Conservation (phyloP, 2,113 vertebrate genomes). For the Oceanites oceanicus region DNA sequence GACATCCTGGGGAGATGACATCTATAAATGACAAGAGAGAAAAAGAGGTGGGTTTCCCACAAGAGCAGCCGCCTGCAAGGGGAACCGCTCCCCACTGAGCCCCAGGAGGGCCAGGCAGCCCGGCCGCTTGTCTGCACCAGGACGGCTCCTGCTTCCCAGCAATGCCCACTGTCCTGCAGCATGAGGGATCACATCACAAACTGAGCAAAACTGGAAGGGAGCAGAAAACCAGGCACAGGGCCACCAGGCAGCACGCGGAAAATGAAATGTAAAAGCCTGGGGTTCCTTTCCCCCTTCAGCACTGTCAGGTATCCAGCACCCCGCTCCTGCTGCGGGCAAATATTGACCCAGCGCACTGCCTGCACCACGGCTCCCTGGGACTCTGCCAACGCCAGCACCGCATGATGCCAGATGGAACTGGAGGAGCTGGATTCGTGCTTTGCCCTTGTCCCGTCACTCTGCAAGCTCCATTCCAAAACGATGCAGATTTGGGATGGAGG, state of each 20-base stretch:
- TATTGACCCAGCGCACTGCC: not conserved
- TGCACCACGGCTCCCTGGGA: not conserved
- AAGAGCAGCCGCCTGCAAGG: not conserved
- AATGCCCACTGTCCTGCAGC: fast-evolving
- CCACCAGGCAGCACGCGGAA: not conserved
- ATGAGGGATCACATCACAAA: not conserved
- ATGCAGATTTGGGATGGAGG: not conserved
- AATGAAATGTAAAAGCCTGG: not conserved
- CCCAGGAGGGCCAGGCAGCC: not conserved
- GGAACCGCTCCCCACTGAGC: not conserved
- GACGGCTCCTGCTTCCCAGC: not conserved
- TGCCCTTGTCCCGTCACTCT: not conserved
- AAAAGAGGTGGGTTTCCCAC: not conserved
- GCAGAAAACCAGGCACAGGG: not conserved
- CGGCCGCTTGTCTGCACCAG: not conserved
- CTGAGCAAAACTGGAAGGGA: not conserved
- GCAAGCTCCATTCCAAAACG: not conserved
- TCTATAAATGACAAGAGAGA: not conserved
- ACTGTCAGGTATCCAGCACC: not conserved
- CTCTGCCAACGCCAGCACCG: not conserved
- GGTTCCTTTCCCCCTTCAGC: not conserved
- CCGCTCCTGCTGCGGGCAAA: not conserved
- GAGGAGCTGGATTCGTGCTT: fast-evolving
- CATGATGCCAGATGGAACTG: not conserved
- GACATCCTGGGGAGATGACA: not conserved